These are phyloP conservation scores for Drosophila affinis DNA, from an alignment of 2,888 invertebrate genomes.

Conservation along the genomic window DNA sequence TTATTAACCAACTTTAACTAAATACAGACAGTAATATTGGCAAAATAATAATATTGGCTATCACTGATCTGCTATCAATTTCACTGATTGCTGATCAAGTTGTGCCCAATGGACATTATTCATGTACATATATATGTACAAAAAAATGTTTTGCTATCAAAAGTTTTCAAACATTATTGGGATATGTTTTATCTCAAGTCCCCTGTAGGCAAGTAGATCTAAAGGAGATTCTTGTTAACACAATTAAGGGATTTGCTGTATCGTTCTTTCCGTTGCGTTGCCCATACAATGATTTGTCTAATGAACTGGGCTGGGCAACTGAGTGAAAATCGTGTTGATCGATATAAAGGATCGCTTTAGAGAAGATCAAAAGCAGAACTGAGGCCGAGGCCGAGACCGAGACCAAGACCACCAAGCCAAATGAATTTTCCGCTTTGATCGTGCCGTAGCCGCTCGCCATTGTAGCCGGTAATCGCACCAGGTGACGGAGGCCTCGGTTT, in stretches of 20 bases:
- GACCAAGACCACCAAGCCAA: constrained; percentile 82
- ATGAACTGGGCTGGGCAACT: constrained; percentile 44
- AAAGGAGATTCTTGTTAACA: constrained; percentile 33
- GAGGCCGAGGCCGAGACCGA: constrained; percentile 47
- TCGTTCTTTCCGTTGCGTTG: constrained; percentile 21
- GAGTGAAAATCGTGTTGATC: constrained; percentile 40
- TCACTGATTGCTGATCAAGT: too few species aligned
- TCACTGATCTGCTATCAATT: too few species aligned
- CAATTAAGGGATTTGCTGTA: constrained; percentile 35
- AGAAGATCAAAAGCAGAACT: constrained; percentile 58
- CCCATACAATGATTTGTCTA: constrained; percentile 40
- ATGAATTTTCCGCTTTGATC: constrained; percentile 83
- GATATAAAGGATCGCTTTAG: constrained; percentile 48
- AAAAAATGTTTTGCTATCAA: neutral
- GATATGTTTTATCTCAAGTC: neutral
- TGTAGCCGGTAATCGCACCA: constrained; percentile 77
- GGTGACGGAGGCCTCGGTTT: constrained; percentile 79
- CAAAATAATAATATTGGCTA: too few species aligned
- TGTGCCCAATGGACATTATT: too few species aligned
- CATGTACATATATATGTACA: neutral
- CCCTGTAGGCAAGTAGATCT: neutral
- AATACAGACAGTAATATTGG: too few species aligned
- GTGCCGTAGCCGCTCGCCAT: constrained; percentile 81
- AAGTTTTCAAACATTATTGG: neutral
- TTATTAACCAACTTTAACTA: too few species aligned